phyloP scores from a whole-genome alignment of 2,797 vertebrate species.

The Chelmon rostratus region DNA sequence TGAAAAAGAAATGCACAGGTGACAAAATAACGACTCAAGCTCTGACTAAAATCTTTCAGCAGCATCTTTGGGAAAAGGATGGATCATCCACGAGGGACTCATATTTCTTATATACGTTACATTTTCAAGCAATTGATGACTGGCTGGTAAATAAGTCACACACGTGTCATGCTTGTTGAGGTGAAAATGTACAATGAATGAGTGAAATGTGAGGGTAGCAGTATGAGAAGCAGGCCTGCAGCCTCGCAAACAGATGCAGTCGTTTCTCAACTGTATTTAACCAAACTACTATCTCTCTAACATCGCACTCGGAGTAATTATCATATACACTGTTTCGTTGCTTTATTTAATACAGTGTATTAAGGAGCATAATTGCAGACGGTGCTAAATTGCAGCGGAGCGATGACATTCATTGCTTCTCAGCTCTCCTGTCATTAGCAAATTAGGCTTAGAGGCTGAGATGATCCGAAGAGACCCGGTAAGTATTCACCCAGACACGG shows the following conservation, averaged over 20 bases:
- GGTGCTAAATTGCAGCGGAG: slow-evolving; percentile 79
- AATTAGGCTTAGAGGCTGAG: slow-evolving; percentile 82
- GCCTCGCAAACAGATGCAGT: slow-evolving; percentile 16
- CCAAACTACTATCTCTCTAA: slow-evolving; percentile 37
- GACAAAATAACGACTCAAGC: slow-evolving; percentile 25
- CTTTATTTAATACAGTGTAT: slow-evolving; percentile 72
- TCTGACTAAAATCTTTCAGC: slow-evolving; percentile 9
- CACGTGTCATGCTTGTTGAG: slow-evolving; percentile 6
- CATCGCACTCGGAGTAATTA: slow-evolving; percentile 56
- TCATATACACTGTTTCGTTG: slow-evolving; percentile 50
- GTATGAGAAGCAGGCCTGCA: background rate
- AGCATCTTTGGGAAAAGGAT: slow-evolving; percentile 12
- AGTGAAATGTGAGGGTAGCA: slow-evolving; percentile 17
- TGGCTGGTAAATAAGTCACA: slow-evolving; percentile 22
- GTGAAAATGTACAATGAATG: slow-evolving; percentile 25
- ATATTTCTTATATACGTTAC: slow-evolving; percentile 19
- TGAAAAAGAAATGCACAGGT: background rate
- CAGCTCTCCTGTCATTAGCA: slow-evolving; percentile 84
- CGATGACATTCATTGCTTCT: slow-evolving; percentile 85
- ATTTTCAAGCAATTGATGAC: slow-evolving; percentile 27
- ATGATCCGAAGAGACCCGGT: slow-evolving; percentile 73
- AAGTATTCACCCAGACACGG: slow-evolving; percentile 75
- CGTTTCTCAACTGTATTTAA: slow-evolving; percentile 51
- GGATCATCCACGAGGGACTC: slow-evolving; percentile 29
- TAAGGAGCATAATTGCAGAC: slow-evolving; percentile 74